Conservation (phyloP, 2,797 vertebrate genomes). For the Hozukius guyotensis region DNA sequence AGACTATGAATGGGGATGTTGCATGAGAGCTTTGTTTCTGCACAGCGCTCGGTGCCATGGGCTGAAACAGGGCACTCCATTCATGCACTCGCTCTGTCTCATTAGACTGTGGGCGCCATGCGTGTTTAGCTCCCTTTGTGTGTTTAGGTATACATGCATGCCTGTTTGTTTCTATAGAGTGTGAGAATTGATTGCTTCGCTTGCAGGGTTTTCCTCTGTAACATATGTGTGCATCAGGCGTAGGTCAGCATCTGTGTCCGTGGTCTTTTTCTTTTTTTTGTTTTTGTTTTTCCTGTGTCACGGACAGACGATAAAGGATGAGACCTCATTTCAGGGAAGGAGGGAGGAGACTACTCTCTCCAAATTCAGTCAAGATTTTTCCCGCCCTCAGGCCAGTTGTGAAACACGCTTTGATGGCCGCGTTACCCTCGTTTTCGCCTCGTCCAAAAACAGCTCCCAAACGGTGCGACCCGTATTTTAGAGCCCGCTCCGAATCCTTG, state of each 20-base stretch:
- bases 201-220: conserved; percentile 47
- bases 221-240: conserved; percentile 41
- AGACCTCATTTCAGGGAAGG: conserved; percentile 10
- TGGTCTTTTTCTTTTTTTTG: background rate
- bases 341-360: conserved; percentile 1
- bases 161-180: conserved; percentile 36
- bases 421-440: conserved; percentile 1
- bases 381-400: conserved; percentile 50
- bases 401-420: conserved; percentile 56
- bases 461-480: background rate
- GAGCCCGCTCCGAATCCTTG: conserved; percentile 3
- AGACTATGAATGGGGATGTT: conserved; percentile 57
- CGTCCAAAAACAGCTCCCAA: conserved; percentile 1
- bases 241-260: conserved; percentile 29
- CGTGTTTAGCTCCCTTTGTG: conserved; percentile 33
- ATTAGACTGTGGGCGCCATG: conserved; percentile 53
- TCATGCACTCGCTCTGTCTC: conserved; percentile 63
- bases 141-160: conserved; percentile 9
- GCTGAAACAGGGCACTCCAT: conserved; percentile 66
- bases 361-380: conserved; percentile 36
- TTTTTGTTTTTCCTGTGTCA: background rate
- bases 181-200: conserved; percentile 55
- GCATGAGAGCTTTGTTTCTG: conserved; percentile 57
- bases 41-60: conserved; percentile 43
- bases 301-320: background rate